Percentiles rank a stretch among this genome's conserved stretches.
Conservation (phyloP, 2,113 vertebrate genomes). For the Albula glossodonta region DNA sequence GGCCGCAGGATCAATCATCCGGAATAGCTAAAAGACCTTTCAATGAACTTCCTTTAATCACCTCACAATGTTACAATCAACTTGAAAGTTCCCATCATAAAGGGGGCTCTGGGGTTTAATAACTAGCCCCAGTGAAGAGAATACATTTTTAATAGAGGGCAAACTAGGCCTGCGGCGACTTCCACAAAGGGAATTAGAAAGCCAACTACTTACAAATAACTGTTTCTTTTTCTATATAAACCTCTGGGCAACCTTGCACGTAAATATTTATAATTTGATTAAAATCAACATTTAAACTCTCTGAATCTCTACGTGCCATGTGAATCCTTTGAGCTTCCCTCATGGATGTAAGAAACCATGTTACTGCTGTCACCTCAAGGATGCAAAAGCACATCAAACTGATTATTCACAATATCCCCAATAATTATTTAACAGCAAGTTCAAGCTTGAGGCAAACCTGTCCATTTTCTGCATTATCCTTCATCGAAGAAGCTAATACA, state of each 20-base stretch:
- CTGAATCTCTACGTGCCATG: constrained; percentile 42
- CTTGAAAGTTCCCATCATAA: constrained; percentile 59
- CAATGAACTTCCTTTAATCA: constrained; percentile 68
- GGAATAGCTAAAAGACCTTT: constrained; percentile 62
- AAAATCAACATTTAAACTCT: constrained; percentile 57
- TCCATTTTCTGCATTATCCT: not conserved
- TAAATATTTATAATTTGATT: constrained; percentile 70
- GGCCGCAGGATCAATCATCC: constrained; percentile 59
- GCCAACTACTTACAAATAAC: constrained; percentile 49
- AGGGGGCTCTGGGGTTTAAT: constrained; percentile 57
- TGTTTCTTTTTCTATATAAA: constrained; percentile 54
- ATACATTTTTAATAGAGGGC: constrained; percentile 66
- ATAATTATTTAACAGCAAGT: constrained; percentile 19
- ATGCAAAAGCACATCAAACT: constrained; percentile 35
- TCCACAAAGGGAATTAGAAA: constrained; percentile 43
- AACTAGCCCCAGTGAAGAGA: constrained; percentile 60
- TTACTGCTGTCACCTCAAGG: constrained; percentile 40
- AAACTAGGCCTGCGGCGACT: constrained; percentile 50
- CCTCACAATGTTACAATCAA: constrained; percentile 64
- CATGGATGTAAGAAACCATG: constrained; percentile 42
- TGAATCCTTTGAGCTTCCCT: constrained; percentile 33
- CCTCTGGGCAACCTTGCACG: constrained; percentile 49
- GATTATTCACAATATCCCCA: not conserved
- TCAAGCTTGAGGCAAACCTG: constrained; percentile 5
- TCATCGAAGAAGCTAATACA: not conserved